phyloP scores from a whole-genome alignment of 2,113 vertebrate species.

The Vulpes lagopus region DNA sequence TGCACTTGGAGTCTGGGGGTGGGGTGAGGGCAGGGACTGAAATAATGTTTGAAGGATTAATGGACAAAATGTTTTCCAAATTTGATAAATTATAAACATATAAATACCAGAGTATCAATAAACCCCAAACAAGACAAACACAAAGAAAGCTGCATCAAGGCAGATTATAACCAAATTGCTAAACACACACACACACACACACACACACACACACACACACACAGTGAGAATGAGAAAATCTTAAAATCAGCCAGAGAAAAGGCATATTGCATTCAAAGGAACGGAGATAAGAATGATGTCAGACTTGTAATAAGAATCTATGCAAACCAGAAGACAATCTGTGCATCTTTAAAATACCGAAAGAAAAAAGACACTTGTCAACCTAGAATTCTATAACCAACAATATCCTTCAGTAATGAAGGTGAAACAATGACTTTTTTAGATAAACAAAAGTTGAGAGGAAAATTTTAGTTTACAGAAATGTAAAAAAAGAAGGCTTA shows the following conservation, averaged over 20 bases:
- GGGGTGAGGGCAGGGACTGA: neutral
- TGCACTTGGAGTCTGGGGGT: neutral
- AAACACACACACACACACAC: neutral
- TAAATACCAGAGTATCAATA: neutral
- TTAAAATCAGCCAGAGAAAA: neutral
- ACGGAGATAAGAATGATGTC: neutral
- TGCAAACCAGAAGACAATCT: neutral
- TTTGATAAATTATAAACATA: neutral
- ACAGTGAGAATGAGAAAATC: neutral
- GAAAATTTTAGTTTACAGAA: neutral
- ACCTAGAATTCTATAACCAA: neutral
- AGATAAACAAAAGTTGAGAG: neutral
- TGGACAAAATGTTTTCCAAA: neutral
- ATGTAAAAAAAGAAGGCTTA: neutral
- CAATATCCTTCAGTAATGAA: slow-evolving; percentile 16
- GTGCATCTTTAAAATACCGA: neutral
- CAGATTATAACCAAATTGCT: neutral
- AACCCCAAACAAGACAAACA: neutral
- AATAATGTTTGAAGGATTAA: neutral
- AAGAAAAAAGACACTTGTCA: neutral
- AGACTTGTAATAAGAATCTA: neutral
- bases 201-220: neutral
- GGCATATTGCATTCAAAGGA: neutral
- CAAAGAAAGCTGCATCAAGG: neutral
- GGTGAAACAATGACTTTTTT: neutral